These are phyloP conservation scores for Paramormyrops hopkinsi DNA, from an alignment of 2,797 vertebrate genomes.

Conservation along the genomic window DNA sequence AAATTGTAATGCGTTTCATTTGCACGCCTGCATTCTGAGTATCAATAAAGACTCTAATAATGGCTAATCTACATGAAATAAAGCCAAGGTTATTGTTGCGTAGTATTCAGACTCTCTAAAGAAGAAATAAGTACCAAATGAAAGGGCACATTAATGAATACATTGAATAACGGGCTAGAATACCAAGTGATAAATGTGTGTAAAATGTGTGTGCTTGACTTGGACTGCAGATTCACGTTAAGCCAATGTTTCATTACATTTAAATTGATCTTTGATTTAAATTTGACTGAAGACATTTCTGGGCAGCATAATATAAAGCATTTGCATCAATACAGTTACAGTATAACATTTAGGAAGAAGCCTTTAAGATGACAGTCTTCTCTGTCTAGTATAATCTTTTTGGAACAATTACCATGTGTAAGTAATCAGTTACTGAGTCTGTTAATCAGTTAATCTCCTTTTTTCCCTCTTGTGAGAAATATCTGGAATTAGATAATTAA, in stretches of 20 bases:
- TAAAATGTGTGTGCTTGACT: constrained; percentile 10
- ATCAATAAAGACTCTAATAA: constrained; percentile 28
- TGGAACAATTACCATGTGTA: constrained; percentile 41
- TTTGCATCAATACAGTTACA: neutral
- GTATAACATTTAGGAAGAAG: constrained; percentile 32
- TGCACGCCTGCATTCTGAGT: constrained; percentile 18
- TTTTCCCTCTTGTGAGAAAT: constrained; percentile 57
- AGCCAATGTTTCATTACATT: neutral
- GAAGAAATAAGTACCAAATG: constrained; percentile 17
- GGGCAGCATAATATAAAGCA: neutral
- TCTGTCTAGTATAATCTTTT: constrained; percentile 43
- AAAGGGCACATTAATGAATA: constrained; percentile 15
- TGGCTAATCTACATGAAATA: constrained; percentile 16
- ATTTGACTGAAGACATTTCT: neutral
- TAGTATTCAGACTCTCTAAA: constrained; percentile 25
- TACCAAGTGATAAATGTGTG: constrained; percentile 12
- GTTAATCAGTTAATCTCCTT: constrained; percentile 71
- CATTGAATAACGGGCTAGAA: constrained; percentile 3
- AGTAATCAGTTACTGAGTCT: constrained; percentile 61
- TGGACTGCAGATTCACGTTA: neutral
- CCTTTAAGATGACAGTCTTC: constrained; percentile 26
- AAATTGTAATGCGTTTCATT: constrained; percentile 3
- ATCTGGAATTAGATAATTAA: constrained; percentile 74
- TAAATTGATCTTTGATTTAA: neutral
- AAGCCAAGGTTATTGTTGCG: constrained; percentile 22